Evolutionary conservation across 2,113 vertebrate genomes (phyloP).

Genomic region (Lagopus leucura): DNA sequence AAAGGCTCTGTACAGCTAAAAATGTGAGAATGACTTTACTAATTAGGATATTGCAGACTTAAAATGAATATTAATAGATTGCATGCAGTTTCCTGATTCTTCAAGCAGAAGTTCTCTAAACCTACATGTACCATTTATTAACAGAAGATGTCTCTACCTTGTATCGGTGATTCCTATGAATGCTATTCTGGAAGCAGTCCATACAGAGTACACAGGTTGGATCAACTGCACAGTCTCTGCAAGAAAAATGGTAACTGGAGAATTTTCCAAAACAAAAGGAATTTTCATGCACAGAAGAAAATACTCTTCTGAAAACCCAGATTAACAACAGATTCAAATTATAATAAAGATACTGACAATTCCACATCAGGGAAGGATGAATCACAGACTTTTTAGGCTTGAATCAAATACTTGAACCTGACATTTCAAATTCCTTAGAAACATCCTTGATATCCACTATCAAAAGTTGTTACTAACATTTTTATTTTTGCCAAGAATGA

Average conservation of each 20-base stretch:
- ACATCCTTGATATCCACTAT: neutral
- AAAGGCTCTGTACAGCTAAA: neutral
- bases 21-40: neutral
- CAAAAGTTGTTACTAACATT: neutral
- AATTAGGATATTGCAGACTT: neutral
- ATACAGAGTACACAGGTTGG: constrained; percentile 98
- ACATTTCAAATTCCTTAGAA: neutral
- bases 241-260: constrained; percentile 68
- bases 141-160: constrained; percentile 82
- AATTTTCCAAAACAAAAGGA: neutral
- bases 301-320: neutral
- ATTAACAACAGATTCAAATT: neutral
- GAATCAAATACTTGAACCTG: neutral
- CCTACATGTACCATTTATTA: neutral
- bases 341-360: neutral
- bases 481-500: neutral
- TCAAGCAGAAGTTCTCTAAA: neutral
- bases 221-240: constrained; percentile 98
- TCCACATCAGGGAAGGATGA: neutral
- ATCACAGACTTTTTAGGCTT: neutral
- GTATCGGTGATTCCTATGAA: constrained; percentile 96
- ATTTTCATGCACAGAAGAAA: neutral
- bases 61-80: neutral
- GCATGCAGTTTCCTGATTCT: neutral
- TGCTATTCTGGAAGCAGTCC: constrained; percentile 97